phyloP scores from a whole-genome alignment of 2,797 vertebrate species.

The Dendrocincla fuliginosa region DNA sequence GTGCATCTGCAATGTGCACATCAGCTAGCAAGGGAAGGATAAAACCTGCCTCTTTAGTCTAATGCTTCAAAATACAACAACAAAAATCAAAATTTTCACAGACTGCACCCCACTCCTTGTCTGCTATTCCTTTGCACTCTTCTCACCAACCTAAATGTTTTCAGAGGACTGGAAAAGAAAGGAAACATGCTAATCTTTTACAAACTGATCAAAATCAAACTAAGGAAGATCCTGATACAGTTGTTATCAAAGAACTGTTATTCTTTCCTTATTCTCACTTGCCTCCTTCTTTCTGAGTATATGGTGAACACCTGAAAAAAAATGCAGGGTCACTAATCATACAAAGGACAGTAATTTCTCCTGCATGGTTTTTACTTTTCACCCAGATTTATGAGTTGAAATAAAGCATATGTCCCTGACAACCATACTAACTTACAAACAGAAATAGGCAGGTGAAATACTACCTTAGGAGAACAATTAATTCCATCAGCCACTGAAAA shows the following conservation, averaged over 20 bases:
- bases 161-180: background rate
- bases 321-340: background rate
- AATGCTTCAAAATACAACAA: background rate
- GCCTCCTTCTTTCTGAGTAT: background rate
- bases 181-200: background rate
- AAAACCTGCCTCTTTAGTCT: background rate
- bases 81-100: background rate
- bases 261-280: background rate
- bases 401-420: background rate
- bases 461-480: background rate
- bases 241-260: background rate
- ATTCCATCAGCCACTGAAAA: background rate
- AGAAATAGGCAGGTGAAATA: slow-evolving; percentile 34
- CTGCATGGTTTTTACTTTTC: background rate
- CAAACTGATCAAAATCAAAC: background rate
- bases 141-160: background rate
- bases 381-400: background rate
- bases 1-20: background rate
- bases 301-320: background rate
- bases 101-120: background rate
- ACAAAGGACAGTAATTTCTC: slow-evolving; percentile 13
- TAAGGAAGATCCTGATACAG: background rate
- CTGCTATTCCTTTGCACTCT: background rate
- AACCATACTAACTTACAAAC: background rate
- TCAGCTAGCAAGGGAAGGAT: background rate